phyloP scores from a whole-genome alignment of 2,797 vertebrate genomes.

The Chloroceryle inda region DNA sequence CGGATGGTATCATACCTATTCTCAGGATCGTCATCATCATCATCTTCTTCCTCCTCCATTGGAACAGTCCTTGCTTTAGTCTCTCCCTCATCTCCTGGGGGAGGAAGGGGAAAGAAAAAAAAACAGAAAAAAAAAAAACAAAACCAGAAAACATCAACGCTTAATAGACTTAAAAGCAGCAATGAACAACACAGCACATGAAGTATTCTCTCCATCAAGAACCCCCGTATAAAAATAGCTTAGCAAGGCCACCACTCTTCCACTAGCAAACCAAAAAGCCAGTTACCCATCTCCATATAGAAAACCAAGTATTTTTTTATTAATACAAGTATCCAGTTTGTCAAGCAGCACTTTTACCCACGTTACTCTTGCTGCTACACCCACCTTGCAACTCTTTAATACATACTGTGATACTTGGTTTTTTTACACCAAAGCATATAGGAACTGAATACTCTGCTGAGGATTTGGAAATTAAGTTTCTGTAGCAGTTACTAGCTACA shows the following conservation, averaged over 20 bases:
- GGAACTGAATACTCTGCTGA: not conserved
- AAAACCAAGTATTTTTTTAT: not conserved
- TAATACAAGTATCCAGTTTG: not conserved
- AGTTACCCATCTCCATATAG: not conserved
- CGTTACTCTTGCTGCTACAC: not conserved
- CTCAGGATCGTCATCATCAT: conserved; percentile 93
- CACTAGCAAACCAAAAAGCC: not conserved
- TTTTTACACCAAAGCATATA: not conserved
- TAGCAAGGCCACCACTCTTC: not conserved
- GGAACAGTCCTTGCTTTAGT: conserved; percentile 82
- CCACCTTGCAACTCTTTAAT: not conserved
- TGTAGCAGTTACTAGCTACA: not conserved
- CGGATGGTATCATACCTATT: conserved; percentile 94
- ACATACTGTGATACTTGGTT: not conserved
- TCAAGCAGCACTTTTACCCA: not conserved
- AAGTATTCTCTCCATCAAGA: not conserved
- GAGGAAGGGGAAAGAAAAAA: not conserved
- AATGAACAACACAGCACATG: rapidly evolving
- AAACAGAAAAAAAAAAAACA: not conserved
- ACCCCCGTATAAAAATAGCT: not conserved
- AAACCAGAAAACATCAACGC: not conserved
- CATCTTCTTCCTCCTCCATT: conserved; percentile 85
- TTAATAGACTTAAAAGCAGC: rapidly evolving
- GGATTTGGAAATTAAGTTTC: not conserved
- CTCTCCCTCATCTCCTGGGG: conserved; percentile 90